Evolutionary conservation across 2,888 invertebrate species (phyloP).

Genomic region (Calephelis perditalis): DNA sequence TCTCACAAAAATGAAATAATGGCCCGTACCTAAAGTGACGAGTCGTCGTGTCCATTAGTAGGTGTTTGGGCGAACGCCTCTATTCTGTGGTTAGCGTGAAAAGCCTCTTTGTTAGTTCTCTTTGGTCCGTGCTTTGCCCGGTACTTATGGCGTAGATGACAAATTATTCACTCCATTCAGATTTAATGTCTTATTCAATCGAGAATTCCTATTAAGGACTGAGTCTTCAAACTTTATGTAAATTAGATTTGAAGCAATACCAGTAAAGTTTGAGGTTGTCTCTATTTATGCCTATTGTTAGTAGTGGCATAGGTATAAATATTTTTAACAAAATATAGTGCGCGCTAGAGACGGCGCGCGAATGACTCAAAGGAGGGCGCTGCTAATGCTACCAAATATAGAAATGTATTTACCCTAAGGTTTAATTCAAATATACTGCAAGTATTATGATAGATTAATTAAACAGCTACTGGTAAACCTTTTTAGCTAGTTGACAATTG

Average conservation of each 20-base stretch:
- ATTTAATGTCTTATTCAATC: conserved; percentile 57
- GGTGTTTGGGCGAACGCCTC: conserved; percentile 75
- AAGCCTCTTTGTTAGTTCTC: conserved; percentile 72
- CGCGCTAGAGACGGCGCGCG: too few species aligned
- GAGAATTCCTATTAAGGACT: conserved; percentile 36
- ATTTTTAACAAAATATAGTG: too few species aligned
- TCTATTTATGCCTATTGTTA: neutral
- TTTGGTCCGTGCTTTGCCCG: conserved; percentile 72
- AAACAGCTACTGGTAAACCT: too few species aligned
- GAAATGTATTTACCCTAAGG: too few species aligned
- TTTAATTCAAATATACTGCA: too few species aligned
- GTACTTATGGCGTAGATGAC: conserved; percentile 69
- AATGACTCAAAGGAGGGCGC: too few species aligned
- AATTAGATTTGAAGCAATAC: conserved; percentile 12
- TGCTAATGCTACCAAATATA: too few species aligned
- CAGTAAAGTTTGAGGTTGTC: neutral
- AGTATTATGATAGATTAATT: too few species aligned
- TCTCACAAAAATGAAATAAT: conserved; percentile 76
- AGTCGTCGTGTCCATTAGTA: conserved; percentile 70
- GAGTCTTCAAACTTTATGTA: conserved; percentile 5
- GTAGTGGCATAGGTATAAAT: neutral
- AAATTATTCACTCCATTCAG: conserved; percentile 57
- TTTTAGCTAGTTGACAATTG: too few species aligned
- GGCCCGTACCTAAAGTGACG: conserved; percentile 69
- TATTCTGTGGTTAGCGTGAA: conserved; percentile 71